Evolutionary conservation across 2,888 invertebrate genomes (phyloP).

Genomic region (Toxonevra muliebris): DNA sequence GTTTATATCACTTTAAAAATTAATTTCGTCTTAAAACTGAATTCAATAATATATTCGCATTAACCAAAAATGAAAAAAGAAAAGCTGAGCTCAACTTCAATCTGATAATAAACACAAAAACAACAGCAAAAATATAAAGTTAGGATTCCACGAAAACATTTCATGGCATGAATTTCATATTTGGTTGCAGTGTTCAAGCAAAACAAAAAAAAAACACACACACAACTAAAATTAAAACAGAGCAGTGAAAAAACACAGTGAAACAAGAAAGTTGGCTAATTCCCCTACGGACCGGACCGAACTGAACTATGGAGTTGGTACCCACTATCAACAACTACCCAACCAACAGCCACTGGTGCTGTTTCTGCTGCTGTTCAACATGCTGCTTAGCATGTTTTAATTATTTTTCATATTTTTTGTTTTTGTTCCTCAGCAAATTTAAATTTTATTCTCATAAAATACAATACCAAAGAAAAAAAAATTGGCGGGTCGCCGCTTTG

Average conservation of each 20-base stretch:
- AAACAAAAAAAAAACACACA: slow-evolving; percentile 9
- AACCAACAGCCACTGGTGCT: background rate
- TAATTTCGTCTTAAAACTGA: slow-evolving; percentile 41
- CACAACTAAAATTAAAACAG: slow-evolving; percentile 25
- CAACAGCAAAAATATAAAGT: slow-evolving; percentile 21
- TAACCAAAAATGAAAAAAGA: background rate
- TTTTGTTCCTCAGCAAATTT: background rate
- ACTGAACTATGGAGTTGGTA: background rate
- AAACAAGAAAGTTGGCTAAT: background rate
- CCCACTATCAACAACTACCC: background rate
- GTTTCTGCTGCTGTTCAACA: slow-evolving; percentile 37
- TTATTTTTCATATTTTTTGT: slow-evolving; percentile 39
- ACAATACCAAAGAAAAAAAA: background rate
- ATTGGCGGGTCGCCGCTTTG: slow-evolving; percentile 9
- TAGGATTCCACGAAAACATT: slow-evolving; percentile 36
- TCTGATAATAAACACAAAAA: background rate
- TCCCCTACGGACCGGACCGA: slow-evolving; percentile 13
- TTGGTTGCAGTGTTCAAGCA: slow-evolving; percentile 31
- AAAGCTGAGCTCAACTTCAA: too few species aligned
- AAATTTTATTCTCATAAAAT: background rate
- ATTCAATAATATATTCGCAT: slow-evolving; percentile 27
- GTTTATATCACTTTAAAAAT: slow-evolving; percentile 43
- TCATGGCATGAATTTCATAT: slow-evolving; percentile 17
- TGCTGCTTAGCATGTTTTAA: slow-evolving; percentile 48
- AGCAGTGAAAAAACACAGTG: background rate